Percentiles rank a stretch among this genome's conserved stretches.
These are phyloP conservation scores for Bufo bufo DNA, from an alignment of 2,113 vertebrate species.

Conservation along the genomic window DNA sequence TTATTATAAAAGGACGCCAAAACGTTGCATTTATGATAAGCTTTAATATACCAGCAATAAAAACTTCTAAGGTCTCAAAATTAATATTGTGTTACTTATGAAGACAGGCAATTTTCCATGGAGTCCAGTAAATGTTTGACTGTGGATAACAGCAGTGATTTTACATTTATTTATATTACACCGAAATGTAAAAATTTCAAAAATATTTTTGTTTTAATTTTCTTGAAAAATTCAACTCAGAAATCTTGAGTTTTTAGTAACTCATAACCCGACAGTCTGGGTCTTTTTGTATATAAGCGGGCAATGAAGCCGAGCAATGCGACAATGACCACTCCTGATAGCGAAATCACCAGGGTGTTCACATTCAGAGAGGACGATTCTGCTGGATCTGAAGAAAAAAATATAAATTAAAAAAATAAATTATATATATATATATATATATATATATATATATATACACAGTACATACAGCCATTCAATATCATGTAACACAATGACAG, in stretches of 20 bases:
- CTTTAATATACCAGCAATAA: not conserved
- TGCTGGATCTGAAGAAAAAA: not conserved
- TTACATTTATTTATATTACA: no score
- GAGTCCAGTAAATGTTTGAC: not conserved
- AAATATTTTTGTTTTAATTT: not conserved
- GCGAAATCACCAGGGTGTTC: slow-evolving; percentile 27
- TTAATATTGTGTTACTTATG: no score
- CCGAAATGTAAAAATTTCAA: not conserved
- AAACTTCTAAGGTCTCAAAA: no score
- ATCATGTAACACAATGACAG: no score
- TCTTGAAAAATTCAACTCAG: not conserved
- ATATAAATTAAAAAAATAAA: not conserved
- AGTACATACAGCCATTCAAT: no score
- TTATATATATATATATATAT: no score
- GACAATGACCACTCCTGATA: slow-evolving; percentile 15
- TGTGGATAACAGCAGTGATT: not conserved
- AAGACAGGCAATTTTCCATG: no score
- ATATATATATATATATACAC: no score
- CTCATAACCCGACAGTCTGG: not conserved
- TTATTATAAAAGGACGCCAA: not conserved
- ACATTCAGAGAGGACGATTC: not conserved
- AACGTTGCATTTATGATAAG: not conserved
- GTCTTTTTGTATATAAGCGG: slow-evolving; percentile 11
- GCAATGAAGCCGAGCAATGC: not conserved
- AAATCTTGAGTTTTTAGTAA: not conserved